Base-by-base conservation (phyloP, 2,113 vertebrate species). In the Albula glossodonta region DNA sequence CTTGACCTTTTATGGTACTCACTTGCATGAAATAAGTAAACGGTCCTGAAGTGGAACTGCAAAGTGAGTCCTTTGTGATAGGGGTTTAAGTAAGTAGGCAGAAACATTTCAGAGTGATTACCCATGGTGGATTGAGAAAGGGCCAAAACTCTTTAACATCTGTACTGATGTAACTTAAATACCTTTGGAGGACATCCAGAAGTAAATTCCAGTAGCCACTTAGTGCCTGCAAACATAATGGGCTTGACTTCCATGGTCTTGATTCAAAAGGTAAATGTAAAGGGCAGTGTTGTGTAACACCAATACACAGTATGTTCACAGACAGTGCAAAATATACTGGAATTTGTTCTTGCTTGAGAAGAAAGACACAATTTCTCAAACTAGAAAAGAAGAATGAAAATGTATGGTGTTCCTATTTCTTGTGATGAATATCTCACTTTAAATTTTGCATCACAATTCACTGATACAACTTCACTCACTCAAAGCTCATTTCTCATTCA, bases 81-180 rank as follows among this genome's bases (percentile, higher is more conserved):
- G 49, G 82, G 78, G 53, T 80, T 63, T 84, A 83, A 83, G 77
- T 80, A 85, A 87, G 87, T 63, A 80, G 41, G 66, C 78, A 82
- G 52, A 87, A 84, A 86, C 86, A 88, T 84, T 90, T 89, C 51
- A 17, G 78, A 53, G 85, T 87, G 86, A 90, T 90, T 89, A 87
- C 83, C 87, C 70, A 63, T 60, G 84, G 66, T 83, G 60, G 87
- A 66, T 82, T 60, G 83, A 70, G 83, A 51, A 10, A 77, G 81
- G 83, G 88, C 87, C 87, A 90, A 74, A 89, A 88, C 53, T 80
- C 87, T 87, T 84, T 86, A 89, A 89, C 90, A 90, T 92, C 87
- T 90, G 89, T 83, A 86, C 87, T 83, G 84, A 91, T 89, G 85
- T 84, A 89, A 87, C 80, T 85, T 87, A 89, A 88, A 88, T 83